Conservation (phyloP, 2,113 vertebrate species). For the Tursiops truncatus region DNA sequence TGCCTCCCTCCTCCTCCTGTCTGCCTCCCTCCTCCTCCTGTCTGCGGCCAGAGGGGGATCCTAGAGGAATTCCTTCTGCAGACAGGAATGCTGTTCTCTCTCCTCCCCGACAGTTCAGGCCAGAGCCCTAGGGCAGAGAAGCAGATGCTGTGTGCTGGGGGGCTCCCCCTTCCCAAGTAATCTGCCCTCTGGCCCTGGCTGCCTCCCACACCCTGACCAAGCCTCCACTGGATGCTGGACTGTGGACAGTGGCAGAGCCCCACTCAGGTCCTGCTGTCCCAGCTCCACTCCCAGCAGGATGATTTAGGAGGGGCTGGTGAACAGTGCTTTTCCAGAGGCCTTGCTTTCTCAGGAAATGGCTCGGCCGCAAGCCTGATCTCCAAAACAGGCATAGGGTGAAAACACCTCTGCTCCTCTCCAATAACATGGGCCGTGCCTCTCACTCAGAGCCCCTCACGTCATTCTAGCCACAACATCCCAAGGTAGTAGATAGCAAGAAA, state of each 20-base stretch:
- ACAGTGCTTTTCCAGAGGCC: slow-evolving; percentile 47
- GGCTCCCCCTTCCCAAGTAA: neutral
- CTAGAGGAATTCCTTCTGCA: slow-evolving; percentile 57
- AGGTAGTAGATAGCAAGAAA: neutral
- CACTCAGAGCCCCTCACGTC: neutral
- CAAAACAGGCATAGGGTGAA: slow-evolving; percentile 71
- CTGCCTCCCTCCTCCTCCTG: slow-evolving; percentile 31
- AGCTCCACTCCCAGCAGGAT: neutral
- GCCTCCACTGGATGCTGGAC: neutral
- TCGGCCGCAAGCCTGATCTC: slow-evolving; percentile 69
- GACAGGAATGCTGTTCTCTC: neutral
- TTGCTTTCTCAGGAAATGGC: slow-evolving; percentile 69
- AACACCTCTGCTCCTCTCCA: slow-evolving; percentile 54
- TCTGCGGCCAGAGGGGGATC: neutral
- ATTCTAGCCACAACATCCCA: neutral
- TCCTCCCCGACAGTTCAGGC: neutral
- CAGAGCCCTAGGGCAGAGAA: neutral
- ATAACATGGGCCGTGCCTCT: neutral
- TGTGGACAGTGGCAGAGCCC: neutral
- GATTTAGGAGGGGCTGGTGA: slow-evolving; percentile 58
- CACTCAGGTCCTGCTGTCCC: neutral
- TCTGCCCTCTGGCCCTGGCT: neutral
- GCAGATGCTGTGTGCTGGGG: neutral
- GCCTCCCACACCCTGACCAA: neutral
- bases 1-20: neutral